Conservation (phyloP, 2,888 invertebrate species). For the Stramonita haemastoma region DNA sequence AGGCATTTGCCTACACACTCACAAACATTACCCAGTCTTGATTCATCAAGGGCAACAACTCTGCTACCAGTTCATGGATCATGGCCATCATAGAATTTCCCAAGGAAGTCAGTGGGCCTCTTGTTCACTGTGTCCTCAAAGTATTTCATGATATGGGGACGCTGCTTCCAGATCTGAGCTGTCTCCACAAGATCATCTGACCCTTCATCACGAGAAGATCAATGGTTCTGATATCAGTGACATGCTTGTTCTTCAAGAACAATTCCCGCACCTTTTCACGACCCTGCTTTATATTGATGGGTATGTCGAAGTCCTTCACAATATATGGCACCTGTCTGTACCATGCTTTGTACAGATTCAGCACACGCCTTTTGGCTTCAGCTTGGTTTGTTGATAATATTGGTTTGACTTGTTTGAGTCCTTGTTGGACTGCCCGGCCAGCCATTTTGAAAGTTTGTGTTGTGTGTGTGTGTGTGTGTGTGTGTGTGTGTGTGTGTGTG, state of each 20-base stretch:
- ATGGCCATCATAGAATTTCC: constrained; percentile 89
- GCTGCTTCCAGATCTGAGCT: constrained; percentile 92
- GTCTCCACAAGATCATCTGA: constrained; percentile 95
- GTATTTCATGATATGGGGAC: constrained; percentile 90
- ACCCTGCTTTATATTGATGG: constrained; percentile 85
- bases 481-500: no score
- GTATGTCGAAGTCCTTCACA: constrained; percentile 90
- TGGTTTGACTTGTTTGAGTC: constrained; percentile 85
- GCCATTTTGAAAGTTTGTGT: constrained; percentile 54
- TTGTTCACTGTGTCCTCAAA: constrained; percentile 91
- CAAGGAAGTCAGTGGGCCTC: constrained; percentile 93
- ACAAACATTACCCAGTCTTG: no score
- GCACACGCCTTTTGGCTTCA: constrained; percentile 89
- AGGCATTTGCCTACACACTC: no score
- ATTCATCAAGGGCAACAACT: no score
- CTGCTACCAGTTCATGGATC: constrained; percentile 59
- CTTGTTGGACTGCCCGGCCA: constrained; percentile 60
- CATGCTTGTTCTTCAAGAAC: constrained; percentile 86
- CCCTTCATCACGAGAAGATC: constrained; percentile 92
- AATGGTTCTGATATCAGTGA: constrained; percentile 91
- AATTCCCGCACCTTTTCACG: constrained; percentile 86
- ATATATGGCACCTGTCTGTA: constrained; percentile 93
- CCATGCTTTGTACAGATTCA: constrained; percentile 95
- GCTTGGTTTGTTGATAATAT: constrained; percentile 87
- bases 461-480: no score